Evolutionary conservation across 2,113 vertebrate species (phyloP).

Genomic region (Anolis sagrei): DNA sequence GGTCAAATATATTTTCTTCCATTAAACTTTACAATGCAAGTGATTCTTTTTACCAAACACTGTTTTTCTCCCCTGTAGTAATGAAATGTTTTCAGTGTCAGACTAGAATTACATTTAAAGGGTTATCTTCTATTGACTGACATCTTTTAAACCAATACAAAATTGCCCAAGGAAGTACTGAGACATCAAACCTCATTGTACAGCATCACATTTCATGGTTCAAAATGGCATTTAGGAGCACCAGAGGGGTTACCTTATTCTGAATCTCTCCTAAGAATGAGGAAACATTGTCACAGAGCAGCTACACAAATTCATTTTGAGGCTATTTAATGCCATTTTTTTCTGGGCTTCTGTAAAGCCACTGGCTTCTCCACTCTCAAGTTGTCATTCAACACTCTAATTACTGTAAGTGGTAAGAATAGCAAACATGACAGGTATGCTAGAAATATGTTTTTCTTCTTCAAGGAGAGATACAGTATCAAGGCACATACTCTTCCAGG

Average conservation of each 20-base stretch:
- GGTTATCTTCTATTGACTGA: conserved; percentile 52
- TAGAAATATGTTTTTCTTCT: conserved; percentile 21
- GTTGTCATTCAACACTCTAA: conserved; percentile 46
- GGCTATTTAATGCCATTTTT: conserved; percentile 50
- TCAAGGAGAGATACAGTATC: not conserved
- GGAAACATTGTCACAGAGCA: conserved; percentile 29
- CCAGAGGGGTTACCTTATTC: conserved; percentile 35
- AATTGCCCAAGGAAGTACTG: conserved; percentile 56
- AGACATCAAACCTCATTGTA: conserved; percentile 54
- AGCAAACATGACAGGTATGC: conserved; percentile 1
- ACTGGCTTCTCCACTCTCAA: conserved; percentile 44
- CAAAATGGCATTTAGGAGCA: conserved; percentile 48
- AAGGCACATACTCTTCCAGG: not conserved
- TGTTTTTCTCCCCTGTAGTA: not conserved
- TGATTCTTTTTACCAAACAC: too few species aligned
- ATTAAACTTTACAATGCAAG: too few species aligned
- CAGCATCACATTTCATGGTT: conserved; percentile 39
- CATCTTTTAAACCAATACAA: conserved; percentile 58
- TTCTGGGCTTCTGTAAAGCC: conserved; percentile 31
- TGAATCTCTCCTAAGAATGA: conserved; percentile 60
- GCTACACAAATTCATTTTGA: conserved; percentile 34
- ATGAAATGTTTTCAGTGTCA: conserved; percentile 28
- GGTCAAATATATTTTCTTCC: too few species aligned
- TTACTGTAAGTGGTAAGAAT: conserved; percentile 42
- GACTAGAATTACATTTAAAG: conserved; percentile 38